Percentiles rank a stretch among this genome's conserved stretches.
Conservation (phyloP, 1,140 invertebrate genomes). For the Drosophila nikananu region DNA sequence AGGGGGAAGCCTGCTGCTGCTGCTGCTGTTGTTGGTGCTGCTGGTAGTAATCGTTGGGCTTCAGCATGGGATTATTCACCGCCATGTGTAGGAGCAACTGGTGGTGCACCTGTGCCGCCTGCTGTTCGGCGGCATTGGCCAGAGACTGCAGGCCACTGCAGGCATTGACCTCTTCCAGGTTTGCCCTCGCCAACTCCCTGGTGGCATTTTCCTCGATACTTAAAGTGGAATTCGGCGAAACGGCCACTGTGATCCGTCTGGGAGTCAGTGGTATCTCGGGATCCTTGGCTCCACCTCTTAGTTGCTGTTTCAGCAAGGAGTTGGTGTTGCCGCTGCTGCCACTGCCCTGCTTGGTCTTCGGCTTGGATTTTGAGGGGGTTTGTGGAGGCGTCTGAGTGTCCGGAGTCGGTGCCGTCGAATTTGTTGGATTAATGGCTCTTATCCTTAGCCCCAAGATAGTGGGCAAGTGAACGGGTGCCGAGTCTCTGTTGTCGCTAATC, state of each 20-base stretch:
- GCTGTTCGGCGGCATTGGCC: conserved; percentile 76
- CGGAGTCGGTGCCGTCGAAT: conserved; percentile 10
- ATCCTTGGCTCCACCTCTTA: conserved; percentile 83
- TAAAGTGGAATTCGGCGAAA: conserved; percentile 47
- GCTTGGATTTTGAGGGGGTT: conserved; percentile 21
- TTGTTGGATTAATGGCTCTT: conserved; percentile 53
- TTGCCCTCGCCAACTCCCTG: conserved; percentile 30
- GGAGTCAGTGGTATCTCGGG: conserved; percentile 41
- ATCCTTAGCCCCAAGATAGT: conserved; percentile 75
- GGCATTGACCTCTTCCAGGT: conserved; percentile 37
- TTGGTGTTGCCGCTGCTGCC: conserved; percentile 71
- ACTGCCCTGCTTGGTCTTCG: conserved; percentile 28
- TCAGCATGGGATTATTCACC: conserved; percentile 63
- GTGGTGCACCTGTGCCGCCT: conserved; percentile 66
- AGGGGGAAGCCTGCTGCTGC: conserved; percentile 53
- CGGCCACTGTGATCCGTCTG: conserved; percentile 29
- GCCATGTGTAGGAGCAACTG: conserved; percentile 78
- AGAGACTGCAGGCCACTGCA: conserved; percentile 67
- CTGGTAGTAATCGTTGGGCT: conserved; percentile 63
- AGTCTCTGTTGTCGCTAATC: conserved; percentile 23
- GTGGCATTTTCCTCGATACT: conserved; percentile 52
- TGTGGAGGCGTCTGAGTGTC: conserved; percentile 10
- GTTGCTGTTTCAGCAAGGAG: conserved; percentile 77
- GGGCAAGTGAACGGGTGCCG: conserved; percentile 73
- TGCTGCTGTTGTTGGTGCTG: conserved; percentile 35